Evolutionary conservation across 2,888 invertebrate species (phyloP), one percentile per base, ranked within the genome.

Genomic region (Kuschelorhynchus macadamiae): DNA sequence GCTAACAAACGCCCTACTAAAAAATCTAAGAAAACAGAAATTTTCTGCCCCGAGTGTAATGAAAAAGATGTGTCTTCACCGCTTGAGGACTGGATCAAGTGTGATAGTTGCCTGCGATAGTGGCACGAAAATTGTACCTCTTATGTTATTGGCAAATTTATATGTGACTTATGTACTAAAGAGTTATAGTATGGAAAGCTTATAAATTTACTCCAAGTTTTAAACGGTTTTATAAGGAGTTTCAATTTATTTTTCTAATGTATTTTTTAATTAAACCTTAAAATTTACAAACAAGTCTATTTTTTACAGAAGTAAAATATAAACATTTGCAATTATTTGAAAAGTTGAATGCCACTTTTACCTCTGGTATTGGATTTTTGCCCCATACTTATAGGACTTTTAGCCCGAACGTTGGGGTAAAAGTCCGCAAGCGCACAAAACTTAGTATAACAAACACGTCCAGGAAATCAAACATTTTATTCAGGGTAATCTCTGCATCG

Each of bases 81-180:
- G 7, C 25, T 25, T 25, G 25, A 25, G 7, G 25, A 25, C 25
- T 25, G 25, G 25, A 25, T 25, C 11, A 36, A 11, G 36, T 36
- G 36, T 36, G 36, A 36, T 36, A 36, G 36, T 4, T 36, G 36
- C 36, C 36, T 7, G 36, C 36, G 36, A 36, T 36, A 11, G 36
- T 36, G 36, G 36, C 36, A 36, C 36, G 36, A 36, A 36, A 11
- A 36, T 11, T 36, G 36, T 36, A 7, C 36, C 36, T 36, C 5
- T 12, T 36, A 36, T 11, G 36, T 7, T 4, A 36, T 11, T 7
- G 36, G 36, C 11, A 11, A 36, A 36, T 36, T 36, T 36, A 36
- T 36, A 12, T 25, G 25, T 25, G 25, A 25, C 25, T 7, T 25
- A 25, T 25, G 25, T 25, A 5, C 25, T 25, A 7, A 25, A 25